Conservation (phyloP, 2,888 invertebrate species). For the Tachina fera region DNA sequence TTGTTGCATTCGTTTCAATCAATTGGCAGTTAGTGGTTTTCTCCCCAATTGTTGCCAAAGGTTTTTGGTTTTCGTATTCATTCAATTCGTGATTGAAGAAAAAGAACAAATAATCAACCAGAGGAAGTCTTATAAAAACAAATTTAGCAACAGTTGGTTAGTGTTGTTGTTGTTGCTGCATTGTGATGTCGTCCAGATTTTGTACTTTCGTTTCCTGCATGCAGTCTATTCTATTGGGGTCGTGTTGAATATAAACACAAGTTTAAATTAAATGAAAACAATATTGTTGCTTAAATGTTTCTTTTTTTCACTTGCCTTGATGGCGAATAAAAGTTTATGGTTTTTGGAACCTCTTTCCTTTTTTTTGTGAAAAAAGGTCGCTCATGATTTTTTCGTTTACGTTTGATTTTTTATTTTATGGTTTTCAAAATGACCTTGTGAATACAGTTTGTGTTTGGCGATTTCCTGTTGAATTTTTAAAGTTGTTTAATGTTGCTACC, state of each 20-base stretch:
- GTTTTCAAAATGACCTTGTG: constrained; percentile 66
- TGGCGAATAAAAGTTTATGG: constrained; percentile 21
- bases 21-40: constrained; percentile 50
- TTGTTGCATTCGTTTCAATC: constrained; percentile 41
- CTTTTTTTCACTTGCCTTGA: not conserved
- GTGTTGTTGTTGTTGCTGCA: constrained; percentile 14
- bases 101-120: not conserved
- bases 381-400: constrained; percentile 26
- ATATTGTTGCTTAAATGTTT: constrained; percentile 50
- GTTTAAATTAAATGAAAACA: constrained; percentile 53
- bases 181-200: constrained; percentile 44
- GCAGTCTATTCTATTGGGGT: constrained; percentile 21
- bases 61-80: constrained; percentile 16
- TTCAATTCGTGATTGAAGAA: constrained; percentile 13
- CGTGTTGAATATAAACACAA: constrained; percentile 39
- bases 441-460: constrained; percentile 49
- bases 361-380: constrained; percentile 36
- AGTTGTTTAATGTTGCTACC: constrained; percentile 44
- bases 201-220: constrained; percentile 49
- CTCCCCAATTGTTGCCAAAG: constrained; percentile 19
- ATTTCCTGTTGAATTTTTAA: constrained; percentile 68
- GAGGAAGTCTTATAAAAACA: constrained; percentile 69
- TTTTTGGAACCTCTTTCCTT: constrained; percentile 13
- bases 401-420: not conserved
- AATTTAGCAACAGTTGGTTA: constrained; percentile 53